Percentiles rank a stretch among this genome's conserved stretches.
Evolutionary conservation across 2,113 vertebrate genomes (phyloP).

Genomic region (Isichthys henryi): DNA sequence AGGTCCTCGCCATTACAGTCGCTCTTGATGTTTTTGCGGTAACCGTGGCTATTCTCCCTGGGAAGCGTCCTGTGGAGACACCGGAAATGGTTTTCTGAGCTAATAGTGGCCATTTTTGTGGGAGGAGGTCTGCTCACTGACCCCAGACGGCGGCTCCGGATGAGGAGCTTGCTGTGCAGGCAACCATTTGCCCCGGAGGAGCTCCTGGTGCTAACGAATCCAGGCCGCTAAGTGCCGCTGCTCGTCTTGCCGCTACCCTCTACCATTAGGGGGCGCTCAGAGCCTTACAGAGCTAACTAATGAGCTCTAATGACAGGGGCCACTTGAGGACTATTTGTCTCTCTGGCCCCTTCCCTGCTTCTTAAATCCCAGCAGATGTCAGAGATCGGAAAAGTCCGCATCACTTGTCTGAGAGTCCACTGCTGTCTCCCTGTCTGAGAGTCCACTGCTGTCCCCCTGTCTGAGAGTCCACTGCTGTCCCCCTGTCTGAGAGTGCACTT

Average conservation of each 20-base stretch:
- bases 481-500: too few relatives aligned
- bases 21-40: neutral
- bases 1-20: neutral
- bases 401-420: neutral
- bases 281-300: constrained; percentile 54
- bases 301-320: constrained; percentile 34
- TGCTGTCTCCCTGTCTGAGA: neutral
- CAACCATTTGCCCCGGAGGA: neutral
- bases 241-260: neutral
- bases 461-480: neutral
- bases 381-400: neutral
- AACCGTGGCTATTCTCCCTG: neutral
- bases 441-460: neutral
- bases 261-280: neutral
- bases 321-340: neutral
- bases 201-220: neutral
- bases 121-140: neutral
- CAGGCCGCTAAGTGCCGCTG: neutral
- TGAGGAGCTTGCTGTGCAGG: neutral
- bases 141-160: neutral
- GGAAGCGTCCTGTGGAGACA: neutral
- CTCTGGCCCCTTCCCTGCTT: neutral
- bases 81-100: neutral
- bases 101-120: neutral
- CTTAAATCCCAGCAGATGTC: neutral